These are phyloP conservation scores for Mylabris sibirica DNA, from an alignment of 2,888 invertebrate species.

Conservation along the genomic window DNA sequence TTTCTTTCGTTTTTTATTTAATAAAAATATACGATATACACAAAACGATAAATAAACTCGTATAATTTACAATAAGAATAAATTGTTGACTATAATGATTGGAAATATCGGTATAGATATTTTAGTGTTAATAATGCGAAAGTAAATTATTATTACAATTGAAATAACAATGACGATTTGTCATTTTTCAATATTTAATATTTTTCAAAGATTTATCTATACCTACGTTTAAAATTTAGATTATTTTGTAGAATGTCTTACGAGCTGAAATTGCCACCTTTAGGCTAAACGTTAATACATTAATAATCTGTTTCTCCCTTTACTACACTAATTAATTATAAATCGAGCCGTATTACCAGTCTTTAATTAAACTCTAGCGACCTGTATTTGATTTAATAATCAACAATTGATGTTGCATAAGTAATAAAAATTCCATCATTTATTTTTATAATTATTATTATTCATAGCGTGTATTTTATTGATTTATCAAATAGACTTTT, in stretches of 20 bases:
- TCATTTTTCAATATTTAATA: slow-evolving; percentile 24
- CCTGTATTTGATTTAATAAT: background rate
- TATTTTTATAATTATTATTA: slow-evolving; percentile 13
- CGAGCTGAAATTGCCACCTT: slow-evolving; percentile 13
- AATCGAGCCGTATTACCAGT: background rate
- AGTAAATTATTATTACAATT: slow-evolving; percentile 27
- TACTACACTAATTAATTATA: slow-evolving; percentile 1
- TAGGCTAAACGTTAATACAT: slow-evolving; percentile 20
- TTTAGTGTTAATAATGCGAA: slow-evolving; percentile 31
- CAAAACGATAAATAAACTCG: slow-evolving; percentile 26
- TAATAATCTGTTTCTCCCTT: slow-evolving; percentile 24
- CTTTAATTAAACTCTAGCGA: background rate
- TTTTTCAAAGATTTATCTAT: too few species aligned
- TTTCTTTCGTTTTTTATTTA: background rate
- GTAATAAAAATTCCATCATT: background rate
- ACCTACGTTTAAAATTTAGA: too few species aligned
- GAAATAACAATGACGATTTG: slow-evolving; percentile 16
- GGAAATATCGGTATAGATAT: slow-evolving; percentile 28
- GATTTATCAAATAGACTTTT: slow-evolving; percentile 16
- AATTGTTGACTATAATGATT: slow-evolving; percentile 27
- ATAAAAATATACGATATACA: slow-evolving; percentile 15
- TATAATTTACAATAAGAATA: slow-evolving; percentile 26
- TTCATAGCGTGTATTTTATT: slow-evolving; percentile 11
- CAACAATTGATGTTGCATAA: background rate
- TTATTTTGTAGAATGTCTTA: too few species aligned